Evolutionary conservation across 1,140 invertebrate species (phyloP), one percentile per base, ranked within the genome.

Genomic region (Oedothorax gibbosus): DNA sequence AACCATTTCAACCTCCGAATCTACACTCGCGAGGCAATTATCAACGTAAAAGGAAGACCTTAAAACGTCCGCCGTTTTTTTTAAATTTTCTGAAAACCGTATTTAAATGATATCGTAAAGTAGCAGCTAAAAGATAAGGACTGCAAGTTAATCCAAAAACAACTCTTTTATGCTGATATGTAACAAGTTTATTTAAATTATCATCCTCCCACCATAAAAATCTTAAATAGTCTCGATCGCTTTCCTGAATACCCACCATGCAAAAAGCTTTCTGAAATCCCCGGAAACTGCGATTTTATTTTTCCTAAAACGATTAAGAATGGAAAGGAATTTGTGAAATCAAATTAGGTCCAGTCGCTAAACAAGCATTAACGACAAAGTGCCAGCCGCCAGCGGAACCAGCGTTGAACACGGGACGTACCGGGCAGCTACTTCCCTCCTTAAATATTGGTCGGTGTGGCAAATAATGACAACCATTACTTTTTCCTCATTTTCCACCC

Each of bases 11-110:
- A 9, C 50, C 20, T 69, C 65, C 12, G 51, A 49, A 50, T 68
- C 18, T 57, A 76, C 10, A 20, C 60, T 76, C 9, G 65, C 60
- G 12, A 85, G 62, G 69, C 73, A 85, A n/a, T 85, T 85, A 60
- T 85, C 64, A 0, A 85, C 53, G 21, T 85, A 69, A 77, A 85
- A 85, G 12, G 73, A 35, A n/a, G 12, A 56, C 18, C 10, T 60
- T 9, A 85, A 53, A 57, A 73, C 68, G 1, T 57, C 56, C 7
- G 82, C 60, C 20, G 72, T 77, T 7, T 56, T 7, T 5, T 18
- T 77, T 54, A 66, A 69, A 18, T 85, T 12, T 77, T 85, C 53
- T 50, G 60, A 14, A n/a, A 77, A 71, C 73, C 11, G 0, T 68
- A 68, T 68, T 50, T 51, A 85, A 51, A 60, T 69, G 82, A 50